Base-by-base conservation (phyloP, 2,888 invertebrate genomes). In the Macrophya annulata region DNA sequence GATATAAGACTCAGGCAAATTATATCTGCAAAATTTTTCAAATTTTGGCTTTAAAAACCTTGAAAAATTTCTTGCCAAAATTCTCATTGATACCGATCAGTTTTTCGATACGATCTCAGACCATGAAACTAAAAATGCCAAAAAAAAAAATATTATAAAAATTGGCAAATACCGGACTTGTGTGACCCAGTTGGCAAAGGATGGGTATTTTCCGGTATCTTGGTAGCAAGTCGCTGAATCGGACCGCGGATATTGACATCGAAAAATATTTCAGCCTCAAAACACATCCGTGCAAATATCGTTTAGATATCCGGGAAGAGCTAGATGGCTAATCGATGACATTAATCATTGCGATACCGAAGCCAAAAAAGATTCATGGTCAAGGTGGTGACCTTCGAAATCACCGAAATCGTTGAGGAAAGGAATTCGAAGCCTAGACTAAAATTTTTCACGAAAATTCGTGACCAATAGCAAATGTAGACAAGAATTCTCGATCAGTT, bases 101-200 rank as follows among this genome's bases (percentile, higher is more conserved):
- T 71, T 40, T 71, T 43, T 37, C 8, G 40, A 10, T 2, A 10
- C 71, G 40, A 71, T 71, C 17, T 43, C 40, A 43, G 45, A 17
- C 43, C 45, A 5, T 45, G 43, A 74, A 17, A 37, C 31, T 21
- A 40, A 45, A 74, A 21, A 74, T 31, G 17, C 17, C 17, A 37
- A 62, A 77, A 31, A 40, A 40, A 55, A 37, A 62, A 77, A 81
- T 62, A 81, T 62, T 81, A 55, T 17, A 62, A 77, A 81, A 81
- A 81, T 62, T 81, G 81, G 81, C 81, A 17, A n/a, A 43, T n/a
- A 43, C 4, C 43, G 15, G 62, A 59, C 43, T 40, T n/a, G 40
- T 81, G 25, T 62, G 81, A 81, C 81, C 81, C 81, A 81, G 43
- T 81, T 81, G 81, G 81, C 81, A 81, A 37, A 15, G 12, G 43